Evolutionary conservation across 2,113 vertebrate genomes (phyloP).

Genomic region (Asarcornis scutulata): DNA sequence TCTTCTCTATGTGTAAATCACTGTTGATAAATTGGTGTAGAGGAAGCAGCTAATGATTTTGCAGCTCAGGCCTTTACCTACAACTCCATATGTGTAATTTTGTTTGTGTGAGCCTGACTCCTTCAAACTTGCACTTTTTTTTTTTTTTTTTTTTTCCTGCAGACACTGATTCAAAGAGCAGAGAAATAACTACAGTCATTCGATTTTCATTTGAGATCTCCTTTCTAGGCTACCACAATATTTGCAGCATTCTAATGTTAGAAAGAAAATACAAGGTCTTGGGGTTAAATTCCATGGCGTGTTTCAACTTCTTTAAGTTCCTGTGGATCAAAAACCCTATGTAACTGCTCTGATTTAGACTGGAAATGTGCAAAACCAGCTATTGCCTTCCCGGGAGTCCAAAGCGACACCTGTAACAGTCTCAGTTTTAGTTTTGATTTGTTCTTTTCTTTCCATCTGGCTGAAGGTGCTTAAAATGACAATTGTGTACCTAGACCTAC

Average conservation of each 20-base stretch:
- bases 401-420: not conserved
- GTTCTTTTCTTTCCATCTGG: not conserved
- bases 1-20: not conserved
- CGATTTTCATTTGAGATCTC: not conserved
- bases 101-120: not conserved
- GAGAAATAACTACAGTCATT: not conserved
- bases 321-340: not conserved
- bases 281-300: not conserved
- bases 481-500: accelerated
- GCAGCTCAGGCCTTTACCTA: not conserved
- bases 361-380: not conserved
- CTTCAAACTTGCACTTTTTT: not conserved
- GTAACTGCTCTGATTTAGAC: not conserved
- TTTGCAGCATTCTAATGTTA: not conserved
- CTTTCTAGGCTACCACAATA: not conserved
- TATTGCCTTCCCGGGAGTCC: not conserved
- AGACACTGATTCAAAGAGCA: not conserved
- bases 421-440: not conserved
- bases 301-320: not conserved
- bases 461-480: not conserved
- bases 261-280: not conserved
- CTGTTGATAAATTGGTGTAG: not conserved
- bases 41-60: not conserved
- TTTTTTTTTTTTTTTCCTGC: not conserved
- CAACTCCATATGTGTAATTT: not conserved